Evolutionary conservation across 1,140 invertebrate genomes (phyloP).

Genomic region (Neodiprion virginianus): DNA sequence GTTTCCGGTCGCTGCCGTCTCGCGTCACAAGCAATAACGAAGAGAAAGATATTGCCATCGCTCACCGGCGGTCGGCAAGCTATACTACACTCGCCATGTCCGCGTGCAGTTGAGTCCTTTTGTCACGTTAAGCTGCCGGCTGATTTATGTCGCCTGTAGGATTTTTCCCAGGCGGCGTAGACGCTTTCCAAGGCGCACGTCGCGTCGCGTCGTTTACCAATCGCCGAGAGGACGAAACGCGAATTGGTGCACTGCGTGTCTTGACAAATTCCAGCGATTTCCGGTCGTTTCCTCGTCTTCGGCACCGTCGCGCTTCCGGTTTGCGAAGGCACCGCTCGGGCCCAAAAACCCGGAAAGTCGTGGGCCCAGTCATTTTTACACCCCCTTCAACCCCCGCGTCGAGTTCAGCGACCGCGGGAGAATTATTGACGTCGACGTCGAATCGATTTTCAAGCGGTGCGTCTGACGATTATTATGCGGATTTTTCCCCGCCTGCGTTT

Average conservation of each 20-base stretch:
- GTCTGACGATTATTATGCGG: constrained; percentile 26
- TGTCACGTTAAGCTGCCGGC: background rate
- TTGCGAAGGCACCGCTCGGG: background rate
- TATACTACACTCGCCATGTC: no score
- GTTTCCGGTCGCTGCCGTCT: no score
- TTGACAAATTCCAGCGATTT: background rate
- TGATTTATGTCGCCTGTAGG: background rate
- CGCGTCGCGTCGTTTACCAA: no score
- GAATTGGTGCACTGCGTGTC: background rate
- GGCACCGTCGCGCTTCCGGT: background rate
- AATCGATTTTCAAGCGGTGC: constrained; percentile 41
- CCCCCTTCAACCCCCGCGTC: background rate
- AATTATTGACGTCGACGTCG: constrained; percentile 21
- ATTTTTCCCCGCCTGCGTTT: constrained; percentile 20
- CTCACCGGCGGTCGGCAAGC: background rate
- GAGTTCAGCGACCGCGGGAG: background rate
- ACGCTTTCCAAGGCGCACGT: background rate
- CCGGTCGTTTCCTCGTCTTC: background rate
- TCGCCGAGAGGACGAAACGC: background rate
- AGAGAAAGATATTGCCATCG: background rate
- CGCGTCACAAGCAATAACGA: background rate
- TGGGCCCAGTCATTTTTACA: background rate
- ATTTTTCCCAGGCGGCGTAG: background rate
- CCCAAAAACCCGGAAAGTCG: background rate
- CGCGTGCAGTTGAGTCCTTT: background rate